These are phyloP conservation scores for Cosmia pyralina DNA, from an alignment of 2,888 invertebrate species.

Conservation along the genomic window DNA sequence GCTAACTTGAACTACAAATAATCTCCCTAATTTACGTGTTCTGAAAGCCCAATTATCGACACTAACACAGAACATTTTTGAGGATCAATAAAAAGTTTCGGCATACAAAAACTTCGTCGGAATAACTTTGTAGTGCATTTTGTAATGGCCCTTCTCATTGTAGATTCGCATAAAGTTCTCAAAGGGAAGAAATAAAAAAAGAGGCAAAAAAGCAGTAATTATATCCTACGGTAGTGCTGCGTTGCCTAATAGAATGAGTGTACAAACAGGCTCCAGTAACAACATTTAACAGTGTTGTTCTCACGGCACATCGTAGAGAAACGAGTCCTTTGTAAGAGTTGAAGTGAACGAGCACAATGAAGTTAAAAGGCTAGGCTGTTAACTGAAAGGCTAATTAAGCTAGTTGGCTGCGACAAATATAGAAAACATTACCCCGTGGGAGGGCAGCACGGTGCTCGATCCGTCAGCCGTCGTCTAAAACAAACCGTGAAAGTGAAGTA, in stretches of 20 bases:
- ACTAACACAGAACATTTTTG: slow-evolving; percentile 50
- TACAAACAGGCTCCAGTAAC: slow-evolving; percentile 10
- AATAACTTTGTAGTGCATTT: slow-evolving; percentile 5
- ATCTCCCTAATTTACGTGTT: slow-evolving; percentile 18
- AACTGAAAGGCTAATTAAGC: no score
- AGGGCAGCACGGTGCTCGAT: no score
- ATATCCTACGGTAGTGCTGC: not conserved
- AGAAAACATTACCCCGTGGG: no score
- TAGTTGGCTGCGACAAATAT: no score
- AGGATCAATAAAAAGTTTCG: slow-evolving; percentile 64
- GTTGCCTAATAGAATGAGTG: slow-evolving; percentile 11
- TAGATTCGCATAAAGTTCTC: slow-evolving; percentile 32
- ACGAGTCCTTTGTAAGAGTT: slow-evolving; percentile 5
- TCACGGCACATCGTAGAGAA: not conserved
- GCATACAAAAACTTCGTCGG: slow-evolving; percentile 55
- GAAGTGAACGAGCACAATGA: not conserved
- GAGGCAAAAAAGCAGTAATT: slow-evolving; percentile 3
- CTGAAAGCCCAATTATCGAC: slow-evolving; percentile 1
- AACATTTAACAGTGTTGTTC: not conserved
- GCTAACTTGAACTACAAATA: not conserved
- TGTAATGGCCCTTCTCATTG: slow-evolving; percentile 26
- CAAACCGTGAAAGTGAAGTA: no score
- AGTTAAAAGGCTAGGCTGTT: not conserved
- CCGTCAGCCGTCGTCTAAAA: no score
- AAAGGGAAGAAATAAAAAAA: slow-evolving; percentile 8